Conservation (phyloP, 1,140 invertebrate species). For the Oreohelix idahoensis region DNA sequence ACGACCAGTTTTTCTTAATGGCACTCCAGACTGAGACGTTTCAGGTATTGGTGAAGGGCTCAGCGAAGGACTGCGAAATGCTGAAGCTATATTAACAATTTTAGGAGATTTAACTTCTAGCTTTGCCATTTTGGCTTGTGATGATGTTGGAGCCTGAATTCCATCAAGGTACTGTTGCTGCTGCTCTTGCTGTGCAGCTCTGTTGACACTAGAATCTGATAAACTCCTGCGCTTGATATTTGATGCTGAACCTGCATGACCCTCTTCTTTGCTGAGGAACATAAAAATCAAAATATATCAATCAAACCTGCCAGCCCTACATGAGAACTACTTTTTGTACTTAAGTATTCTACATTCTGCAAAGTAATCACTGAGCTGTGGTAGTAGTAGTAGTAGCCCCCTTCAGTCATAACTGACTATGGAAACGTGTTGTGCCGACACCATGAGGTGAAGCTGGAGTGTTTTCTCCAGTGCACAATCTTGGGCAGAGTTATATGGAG, state of each 20-base stretch:
- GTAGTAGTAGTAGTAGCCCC: too few species aligned
- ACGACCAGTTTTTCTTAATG: slow-evolving; percentile 24
- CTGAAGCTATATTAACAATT: slow-evolving; percentile 47
- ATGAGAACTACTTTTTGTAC: not conserved
- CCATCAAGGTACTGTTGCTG: slow-evolving; percentile 23
- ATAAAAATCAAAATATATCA: not conserved
- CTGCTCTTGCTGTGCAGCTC: slow-evolving; percentile 44
- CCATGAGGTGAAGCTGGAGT: too few species aligned
- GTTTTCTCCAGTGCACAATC: too few species aligned
- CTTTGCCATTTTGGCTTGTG: slow-evolving; percentile 62
- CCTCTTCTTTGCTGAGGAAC: slow-evolving; percentile 36
- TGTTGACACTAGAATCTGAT: slow-evolving; percentile 59
- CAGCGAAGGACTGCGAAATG: slow-evolving; percentile 27
- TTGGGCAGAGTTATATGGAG: too few species aligned
- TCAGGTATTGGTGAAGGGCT: slow-evolving; percentile 30
- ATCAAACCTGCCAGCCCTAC: too few species aligned
- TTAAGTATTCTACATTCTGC: not conserved
- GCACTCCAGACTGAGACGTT: slow-evolving; percentile 25
- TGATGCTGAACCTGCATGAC: slow-evolving; percentile 16
- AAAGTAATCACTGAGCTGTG: not conserved
- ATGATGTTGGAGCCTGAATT: slow-evolving; percentile 31
- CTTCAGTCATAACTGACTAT: too few species aligned
- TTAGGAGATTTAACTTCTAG: slow-evolving; percentile 63
- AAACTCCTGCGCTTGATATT: slow-evolving; percentile 61
- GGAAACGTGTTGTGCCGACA: too few species aligned